Percentiles rank a stretch among this genome's conserved stretches.
phyloP scores from a whole-genome alignment of 2,888 invertebrate genomes.

The Andrena bucephala region DNA sequence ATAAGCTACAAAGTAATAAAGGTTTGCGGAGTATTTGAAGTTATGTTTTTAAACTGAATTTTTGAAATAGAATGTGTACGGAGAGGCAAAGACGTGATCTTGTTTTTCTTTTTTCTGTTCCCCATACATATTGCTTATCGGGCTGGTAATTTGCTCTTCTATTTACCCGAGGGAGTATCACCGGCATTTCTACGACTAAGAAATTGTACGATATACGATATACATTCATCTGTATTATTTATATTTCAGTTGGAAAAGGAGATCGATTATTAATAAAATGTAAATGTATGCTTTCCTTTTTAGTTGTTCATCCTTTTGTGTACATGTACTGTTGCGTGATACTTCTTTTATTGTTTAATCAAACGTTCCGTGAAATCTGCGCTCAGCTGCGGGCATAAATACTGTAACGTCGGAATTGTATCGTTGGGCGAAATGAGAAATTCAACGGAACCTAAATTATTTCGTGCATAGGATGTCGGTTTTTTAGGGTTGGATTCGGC shows the following conservation, averaged over 20 bases:
- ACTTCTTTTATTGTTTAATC: not conserved
- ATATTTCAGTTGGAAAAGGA: constrained; percentile 75
- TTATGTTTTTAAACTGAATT: constrained; percentile 84
- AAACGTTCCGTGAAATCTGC: not conserved
- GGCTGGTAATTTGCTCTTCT: constrained; percentile 50
- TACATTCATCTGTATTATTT: constrained; percentile 74
- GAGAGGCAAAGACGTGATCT: constrained; percentile 79
- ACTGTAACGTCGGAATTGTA: not conserved
- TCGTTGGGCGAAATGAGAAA: not conserved
- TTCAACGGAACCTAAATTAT: not conserved
- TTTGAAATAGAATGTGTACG: constrained; percentile 84
- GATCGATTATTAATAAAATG: constrained; percentile 77
- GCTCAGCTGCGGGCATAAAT: not conserved
- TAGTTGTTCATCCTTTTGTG: constrained; percentile 62
- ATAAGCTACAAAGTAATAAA: constrained; percentile 81
- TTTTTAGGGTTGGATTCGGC: not conserved
- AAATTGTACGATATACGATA: constrained; percentile 72
- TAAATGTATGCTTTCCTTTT: constrained; percentile 73
- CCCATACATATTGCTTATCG: constrained; percentile 58
- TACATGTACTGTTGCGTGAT: constrained; percentile 24
- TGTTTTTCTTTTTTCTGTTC: constrained; percentile 69
- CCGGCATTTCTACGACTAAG: constrained; percentile 54
- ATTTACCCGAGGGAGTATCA: constrained; percentile 44
- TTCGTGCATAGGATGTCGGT: not conserved
- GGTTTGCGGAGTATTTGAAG: constrained; percentile 82